These are phyloP conservation scores for Chromoteleia sp. DNA, from an alignment of 2,888 invertebrate species.

Conservation along the genomic window DNA sequence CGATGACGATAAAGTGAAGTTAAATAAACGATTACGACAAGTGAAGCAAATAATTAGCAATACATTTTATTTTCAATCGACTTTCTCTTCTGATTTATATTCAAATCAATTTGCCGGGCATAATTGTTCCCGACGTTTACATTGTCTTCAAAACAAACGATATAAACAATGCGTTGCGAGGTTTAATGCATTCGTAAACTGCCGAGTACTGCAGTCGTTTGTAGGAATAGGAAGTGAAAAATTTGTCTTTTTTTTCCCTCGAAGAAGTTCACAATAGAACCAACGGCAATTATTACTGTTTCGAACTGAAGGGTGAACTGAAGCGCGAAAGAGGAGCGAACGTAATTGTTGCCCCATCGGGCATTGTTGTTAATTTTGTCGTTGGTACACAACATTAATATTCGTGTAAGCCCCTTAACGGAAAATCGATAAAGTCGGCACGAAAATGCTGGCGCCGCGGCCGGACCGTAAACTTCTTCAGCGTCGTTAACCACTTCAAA, in stretches of 20 bases:
- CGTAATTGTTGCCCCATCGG: conserved; percentile 26
- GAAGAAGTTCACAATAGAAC: conserved; percentile 9
- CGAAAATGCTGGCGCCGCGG: conserved; percentile 51
- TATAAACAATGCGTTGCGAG: conserved; percentile 11
- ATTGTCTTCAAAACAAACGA: conserved; percentile 28
- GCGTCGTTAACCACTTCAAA: conserved; percentile 38
- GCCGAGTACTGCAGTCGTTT: neutral
- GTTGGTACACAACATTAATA: conserved; percentile 37
- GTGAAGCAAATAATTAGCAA: too few species aligned
- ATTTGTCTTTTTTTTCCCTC: neutral
- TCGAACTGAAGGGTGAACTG: conserved; percentile 10
- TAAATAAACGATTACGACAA: too few species aligned
- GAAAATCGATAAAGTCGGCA: conserved; percentile 69
- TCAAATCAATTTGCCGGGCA: conserved; percentile 21
- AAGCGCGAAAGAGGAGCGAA: conserved; percentile 25
- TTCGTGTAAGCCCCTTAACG: conserved; percentile 39
- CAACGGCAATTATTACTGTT: conserved; percentile 33
- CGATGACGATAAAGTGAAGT: too few species aligned
- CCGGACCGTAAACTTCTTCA: conserved; percentile 45
- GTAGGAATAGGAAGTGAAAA: conserved; percentile 41
- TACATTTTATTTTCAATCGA: neutral
- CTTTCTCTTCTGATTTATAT: conserved; percentile 17
- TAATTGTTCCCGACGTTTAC: conserved; percentile 1
- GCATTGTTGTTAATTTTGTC: conserved; percentile 25
- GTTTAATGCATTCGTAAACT: conserved; percentile 8